phyloP scores from a whole-genome alignment of 2,797 vertebrate species.

The Oceanodroma leucorhoa region DNA sequence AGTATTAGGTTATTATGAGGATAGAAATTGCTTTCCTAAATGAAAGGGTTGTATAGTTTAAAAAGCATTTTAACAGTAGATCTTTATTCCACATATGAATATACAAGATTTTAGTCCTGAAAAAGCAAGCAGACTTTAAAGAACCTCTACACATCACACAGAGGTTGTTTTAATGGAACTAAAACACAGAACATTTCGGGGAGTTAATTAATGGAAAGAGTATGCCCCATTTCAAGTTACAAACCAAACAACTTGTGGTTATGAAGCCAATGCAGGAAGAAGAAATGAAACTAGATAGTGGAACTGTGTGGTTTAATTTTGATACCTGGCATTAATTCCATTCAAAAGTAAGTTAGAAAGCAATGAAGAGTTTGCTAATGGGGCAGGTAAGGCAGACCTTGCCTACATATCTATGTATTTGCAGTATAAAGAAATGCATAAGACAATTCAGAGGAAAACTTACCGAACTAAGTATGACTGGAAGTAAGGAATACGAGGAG shows the following conservation, averaged over 20 bases:
- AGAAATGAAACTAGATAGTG: neutral
- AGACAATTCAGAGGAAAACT: neutral
- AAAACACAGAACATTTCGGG: neutral
- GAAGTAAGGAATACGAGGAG: neutral
- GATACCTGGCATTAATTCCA: neutral
- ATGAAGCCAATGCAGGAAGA: neutral
- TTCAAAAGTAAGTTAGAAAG: neutral
- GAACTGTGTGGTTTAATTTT: neutral
- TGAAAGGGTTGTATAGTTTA: neutral
- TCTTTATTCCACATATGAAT: neutral
- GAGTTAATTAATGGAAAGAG: neutral
- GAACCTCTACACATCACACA: neutral
- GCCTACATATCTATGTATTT: neutral
- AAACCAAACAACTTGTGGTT: neutral
- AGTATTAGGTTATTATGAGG: neutral
- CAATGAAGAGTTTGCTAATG: neutral
- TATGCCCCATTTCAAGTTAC: neutral
- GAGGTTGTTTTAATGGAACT: neutral
- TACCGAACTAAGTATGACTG: neutral
- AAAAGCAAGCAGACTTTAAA: constrained; percentile 6
- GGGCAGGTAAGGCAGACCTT: neutral
- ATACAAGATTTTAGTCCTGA: neutral
- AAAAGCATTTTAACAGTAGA: constrained; percentile 17
- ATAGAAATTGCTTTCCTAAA: constrained; percentile 34
- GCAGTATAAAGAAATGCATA: neutral